Evolutionary conservation across 2,113 vertebrate genomes (phyloP).

Genomic region (Alligator mississippiensis): DNA sequence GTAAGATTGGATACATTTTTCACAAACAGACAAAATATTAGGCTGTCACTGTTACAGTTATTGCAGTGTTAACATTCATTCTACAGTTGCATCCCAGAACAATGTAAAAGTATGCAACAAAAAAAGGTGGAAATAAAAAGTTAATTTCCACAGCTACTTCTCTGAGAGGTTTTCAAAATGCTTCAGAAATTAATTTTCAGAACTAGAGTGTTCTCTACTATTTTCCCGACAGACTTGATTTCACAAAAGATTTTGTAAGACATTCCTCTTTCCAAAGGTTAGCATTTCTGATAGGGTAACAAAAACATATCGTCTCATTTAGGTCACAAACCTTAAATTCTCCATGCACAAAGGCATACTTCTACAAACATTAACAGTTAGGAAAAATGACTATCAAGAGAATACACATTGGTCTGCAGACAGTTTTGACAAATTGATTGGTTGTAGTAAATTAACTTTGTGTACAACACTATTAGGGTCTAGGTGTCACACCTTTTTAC

Average conservation of each 20-base stretch:
- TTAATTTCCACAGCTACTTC: not conserved
- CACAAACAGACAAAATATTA: not conserved
- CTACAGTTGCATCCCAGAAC: not conserved
- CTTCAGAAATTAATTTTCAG: not conserved
- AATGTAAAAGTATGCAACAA: not conserved
- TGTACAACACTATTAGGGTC: not conserved
- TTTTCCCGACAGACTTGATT: not conserved
- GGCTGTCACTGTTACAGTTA: not conserved
- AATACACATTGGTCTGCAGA: not conserved
- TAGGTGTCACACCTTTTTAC: not conserved
- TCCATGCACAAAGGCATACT: not conserved
- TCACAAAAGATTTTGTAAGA: not conserved
- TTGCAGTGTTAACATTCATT: not conserved
- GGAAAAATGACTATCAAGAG: conserved; percentile 19
- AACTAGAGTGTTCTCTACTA: not conserved
- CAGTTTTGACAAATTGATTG: not conserved
- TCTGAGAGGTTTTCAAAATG: not conserved
- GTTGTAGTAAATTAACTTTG: not conserved
- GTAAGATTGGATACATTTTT: not conserved
- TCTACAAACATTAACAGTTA: conserved; percentile 10
- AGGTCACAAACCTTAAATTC: not conserved
- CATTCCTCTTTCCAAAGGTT: conserved; percentile 5
- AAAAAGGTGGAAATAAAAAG: not conserved
- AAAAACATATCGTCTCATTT: conserved; percentile 17
- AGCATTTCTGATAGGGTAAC: not conserved